These are phyloP conservation scores for Diabrotica virgifera DNA, from an alignment of 1,140 invertebrate species.

Conservation along the genomic window DNA sequence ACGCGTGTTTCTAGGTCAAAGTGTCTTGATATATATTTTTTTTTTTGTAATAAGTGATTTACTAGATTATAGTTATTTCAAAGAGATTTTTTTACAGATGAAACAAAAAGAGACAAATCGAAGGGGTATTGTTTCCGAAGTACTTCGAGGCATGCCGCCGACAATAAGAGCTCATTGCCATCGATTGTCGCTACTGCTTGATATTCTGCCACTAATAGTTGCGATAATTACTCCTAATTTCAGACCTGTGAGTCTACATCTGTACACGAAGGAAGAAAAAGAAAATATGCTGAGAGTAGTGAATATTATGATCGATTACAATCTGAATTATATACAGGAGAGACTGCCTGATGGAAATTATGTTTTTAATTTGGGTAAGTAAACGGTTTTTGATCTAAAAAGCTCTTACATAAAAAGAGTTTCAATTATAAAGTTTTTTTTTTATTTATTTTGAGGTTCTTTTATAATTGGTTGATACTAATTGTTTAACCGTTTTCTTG, in stretches of 20 bases:
- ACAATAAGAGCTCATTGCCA: constrained; percentile 58
- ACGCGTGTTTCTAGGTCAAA: too few species aligned
- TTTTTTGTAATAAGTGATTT: too few species aligned
- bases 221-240: constrained; percentile 74
- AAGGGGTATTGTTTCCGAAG: constrained; percentile 57
- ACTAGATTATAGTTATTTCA: neutral
- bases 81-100: constrained; percentile 56
- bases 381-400: neutral
- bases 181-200: constrained; percentile 58
- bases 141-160: constrained; percentile 64
- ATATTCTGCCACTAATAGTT: constrained; percentile 71
- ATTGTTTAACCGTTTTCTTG: too few species aligned
- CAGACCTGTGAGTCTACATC: constrained; percentile 71
- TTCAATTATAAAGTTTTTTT: too few species aligned
- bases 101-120: constrained; percentile 55
- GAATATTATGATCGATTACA: constrained; percentile 84
- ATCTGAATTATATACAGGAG: constrained; percentile 81
- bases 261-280: constrained; percentile 77
- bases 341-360: constrained; percentile 75
- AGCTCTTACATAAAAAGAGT: too few species aligned
- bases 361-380: constrained; percentile 79
- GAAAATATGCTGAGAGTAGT: constrained; percentile 69
- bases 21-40: too few species aligned
- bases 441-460: too few species aligned
- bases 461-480: too few species aligned